Evolutionary conservation across 2,113 vertebrate species (phyloP), one percentile per base, ranked within the genome.

Genomic region (Malurus elegans): DNA sequence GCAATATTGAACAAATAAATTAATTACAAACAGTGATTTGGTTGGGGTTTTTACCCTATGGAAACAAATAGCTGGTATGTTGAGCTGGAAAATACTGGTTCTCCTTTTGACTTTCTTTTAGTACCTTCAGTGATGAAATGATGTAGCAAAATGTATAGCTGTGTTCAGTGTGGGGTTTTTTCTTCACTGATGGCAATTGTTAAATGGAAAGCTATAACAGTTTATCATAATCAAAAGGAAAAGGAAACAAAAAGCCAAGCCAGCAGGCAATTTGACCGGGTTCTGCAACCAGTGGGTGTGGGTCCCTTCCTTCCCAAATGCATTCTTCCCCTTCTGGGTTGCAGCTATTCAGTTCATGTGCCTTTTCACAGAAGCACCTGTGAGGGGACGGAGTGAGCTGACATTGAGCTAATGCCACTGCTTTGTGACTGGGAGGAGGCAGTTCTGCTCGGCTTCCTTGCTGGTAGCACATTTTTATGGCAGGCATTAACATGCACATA

Each of bases 231-330:
- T 92, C 74, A 90, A 73, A 90, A 94, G 78, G 50, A 91, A 88
- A 82, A 93, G 82, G 83, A 95, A 95, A 88, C 94, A 93, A 88
- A 92, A 87, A 73, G 2, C 1, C 50, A 60, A 76, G 67, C 51
- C 90, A 94, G 94, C 81, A 88, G 82, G 85, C 85, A 83, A 54
- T 92, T 92, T 88, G 92, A 88, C 92, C 88, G 76, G 79, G 67
- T 90, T 66, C 54, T 53, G 56, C 34, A 50, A 51, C 62, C 75
- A 36, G 31, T 90, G 90, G 73, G 61, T 95, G 86, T 92, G 84
- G 60, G 75, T 93, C 85, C 67, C 60, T 97, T 96, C 92, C 93
- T 96, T 94, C 64, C 78, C 85, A 58, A 83, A 76, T 66, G 25
- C 66, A 42, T 95, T 95, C 62, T 86, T 85, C 60, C 50, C 40